Percentiles rank a stretch among this genome's conserved stretches.
Evolutionary conservation across 2,797 vertebrate genomes (phyloP).

Genomic region (Lagorchestes hirsutus): DNA sequence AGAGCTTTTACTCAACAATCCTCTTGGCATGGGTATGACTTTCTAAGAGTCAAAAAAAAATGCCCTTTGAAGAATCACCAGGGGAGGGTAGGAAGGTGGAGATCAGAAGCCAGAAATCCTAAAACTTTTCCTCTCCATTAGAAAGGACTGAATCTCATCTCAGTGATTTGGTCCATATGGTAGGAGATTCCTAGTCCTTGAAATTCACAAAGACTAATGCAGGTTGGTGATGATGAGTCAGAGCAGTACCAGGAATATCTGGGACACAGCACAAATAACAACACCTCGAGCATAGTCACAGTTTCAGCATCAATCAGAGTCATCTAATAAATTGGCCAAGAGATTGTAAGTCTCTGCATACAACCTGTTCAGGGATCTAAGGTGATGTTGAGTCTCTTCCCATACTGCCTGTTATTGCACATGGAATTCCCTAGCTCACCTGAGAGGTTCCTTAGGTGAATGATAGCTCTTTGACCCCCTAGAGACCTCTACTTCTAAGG

Average conservation of each 20-base stretch:
- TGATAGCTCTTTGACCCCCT: background rate
- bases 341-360: background rate
- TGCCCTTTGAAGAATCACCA: background rate
- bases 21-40: background rate
- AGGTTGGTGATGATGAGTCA: background rate
- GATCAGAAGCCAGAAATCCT: background rate
- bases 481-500: background rate
- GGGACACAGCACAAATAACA: background rate
- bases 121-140: background rate
- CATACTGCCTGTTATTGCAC: background rate
- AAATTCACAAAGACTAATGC: background rate
- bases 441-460: background rate
- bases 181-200: background rate
- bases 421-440: background rate
- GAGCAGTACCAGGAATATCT: background rate
- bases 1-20: background rate
- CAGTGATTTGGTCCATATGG: background rate
- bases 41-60: background rate
- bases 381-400: background rate
- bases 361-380: background rate
- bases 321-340: background rate
- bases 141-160: background rate
- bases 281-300: background rate
- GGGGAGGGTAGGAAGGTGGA: background rate
- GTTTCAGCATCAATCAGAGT: background rate